A percentile compares a stretch with the other conserved stretches of the same genome.
These are phyloP conservation scores for Typhlichthys eigenmanni DNA, from an alignment of 2,797 vertebrate genomes.

Conservation along the genomic window DNA sequence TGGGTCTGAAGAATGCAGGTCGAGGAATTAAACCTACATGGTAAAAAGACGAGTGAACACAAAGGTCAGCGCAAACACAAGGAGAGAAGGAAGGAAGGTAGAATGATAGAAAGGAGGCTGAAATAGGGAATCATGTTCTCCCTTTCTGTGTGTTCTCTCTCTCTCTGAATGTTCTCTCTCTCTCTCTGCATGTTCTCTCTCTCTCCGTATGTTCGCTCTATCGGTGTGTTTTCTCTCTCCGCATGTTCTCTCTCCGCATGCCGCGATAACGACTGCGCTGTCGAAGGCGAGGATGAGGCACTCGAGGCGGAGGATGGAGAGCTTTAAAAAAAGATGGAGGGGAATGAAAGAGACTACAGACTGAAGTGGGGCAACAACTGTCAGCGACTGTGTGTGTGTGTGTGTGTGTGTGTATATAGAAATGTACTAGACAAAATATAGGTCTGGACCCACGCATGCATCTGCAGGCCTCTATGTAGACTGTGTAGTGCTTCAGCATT, in stretches of 20 bases:
- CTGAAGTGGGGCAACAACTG: conserved; percentile 37
- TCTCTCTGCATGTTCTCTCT: too few relatives aligned
- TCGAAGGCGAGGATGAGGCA: conserved; percentile 19
- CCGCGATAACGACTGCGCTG: conserved; percentile 28
- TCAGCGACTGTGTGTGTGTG: conserved; percentile 14
- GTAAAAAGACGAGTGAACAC: too few relatives aligned
- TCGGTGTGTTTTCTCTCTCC: too few relatives aligned
- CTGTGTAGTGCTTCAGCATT: background rate
- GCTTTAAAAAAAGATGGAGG: background rate
- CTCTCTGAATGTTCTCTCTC: too few relatives aligned
- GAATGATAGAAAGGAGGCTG: conserved; percentile 9
- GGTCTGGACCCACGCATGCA: too few relatives aligned
- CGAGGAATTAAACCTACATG: conserved; percentile 9
- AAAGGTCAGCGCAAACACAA: too few relatives aligned
- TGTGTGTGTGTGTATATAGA: background rate
- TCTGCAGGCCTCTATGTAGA: background rate
- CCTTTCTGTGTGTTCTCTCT: too few relatives aligned
- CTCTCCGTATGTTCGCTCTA: too few relatives aligned
- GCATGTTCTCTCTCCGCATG: background rate
- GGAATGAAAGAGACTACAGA: conserved; percentile 31
- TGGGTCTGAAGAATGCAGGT: conserved; percentile 16
- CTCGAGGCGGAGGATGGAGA: conserved; percentile 20
- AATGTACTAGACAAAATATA: too few relatives aligned
- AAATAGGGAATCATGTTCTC: background rate
- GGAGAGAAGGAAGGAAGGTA: conserved; percentile 12